Conservation (phyloP, 2,888 invertebrate species). For the Drosophila ustulata region DNA sequence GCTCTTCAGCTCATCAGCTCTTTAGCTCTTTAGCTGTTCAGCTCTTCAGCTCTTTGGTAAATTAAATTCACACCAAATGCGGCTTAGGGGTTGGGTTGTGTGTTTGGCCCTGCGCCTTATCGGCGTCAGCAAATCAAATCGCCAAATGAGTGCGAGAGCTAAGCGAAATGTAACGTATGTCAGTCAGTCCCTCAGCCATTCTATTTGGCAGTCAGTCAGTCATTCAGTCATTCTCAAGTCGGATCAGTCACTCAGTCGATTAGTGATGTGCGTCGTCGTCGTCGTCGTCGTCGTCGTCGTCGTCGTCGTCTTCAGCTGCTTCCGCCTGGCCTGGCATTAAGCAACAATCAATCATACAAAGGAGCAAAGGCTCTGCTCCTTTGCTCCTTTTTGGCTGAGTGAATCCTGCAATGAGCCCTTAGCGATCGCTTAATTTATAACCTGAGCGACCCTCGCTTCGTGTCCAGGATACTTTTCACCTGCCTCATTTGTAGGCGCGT, state of each 20-base stretch:
- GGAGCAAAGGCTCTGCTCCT: constrained; percentile 6
- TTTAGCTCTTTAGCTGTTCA: neutral
- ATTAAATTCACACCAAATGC: constrained; percentile 76
- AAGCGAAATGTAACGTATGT: constrained; percentile 49
- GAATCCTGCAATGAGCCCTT: constrained; percentile 57
- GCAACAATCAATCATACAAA: constrained; percentile 77
- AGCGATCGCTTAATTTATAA: constrained; percentile 77
- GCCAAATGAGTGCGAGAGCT: constrained; percentile 61
- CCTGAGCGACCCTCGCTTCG: constrained; percentile 67
- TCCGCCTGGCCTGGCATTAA: constrained; percentile 71
- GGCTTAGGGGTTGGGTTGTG: constrained; percentile 63
- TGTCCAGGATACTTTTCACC: constrained; percentile 74
- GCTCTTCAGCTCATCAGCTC: constrained; percentile 47
- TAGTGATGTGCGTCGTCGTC: constrained; percentile 33
- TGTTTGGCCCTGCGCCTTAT: constrained; percentile 35
- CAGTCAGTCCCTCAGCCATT: constrained; percentile 34
- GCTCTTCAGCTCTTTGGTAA: constrained; percentile 66
- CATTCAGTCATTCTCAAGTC: constrained; percentile 5
- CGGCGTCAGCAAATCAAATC: constrained; percentile 66
- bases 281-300: constrained; percentile 22
- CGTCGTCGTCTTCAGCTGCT: constrained; percentile 67
- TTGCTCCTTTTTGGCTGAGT: constrained; percentile 18
- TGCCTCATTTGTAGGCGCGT: constrained; percentile 72
- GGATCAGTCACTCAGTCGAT: constrained; percentile 41
- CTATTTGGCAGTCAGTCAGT: constrained; percentile 24